These are phyloP conservation scores for Microctonus hyperodae DNA, from an alignment of 2,888 invertebrate species.

Conservation along the genomic window DNA sequence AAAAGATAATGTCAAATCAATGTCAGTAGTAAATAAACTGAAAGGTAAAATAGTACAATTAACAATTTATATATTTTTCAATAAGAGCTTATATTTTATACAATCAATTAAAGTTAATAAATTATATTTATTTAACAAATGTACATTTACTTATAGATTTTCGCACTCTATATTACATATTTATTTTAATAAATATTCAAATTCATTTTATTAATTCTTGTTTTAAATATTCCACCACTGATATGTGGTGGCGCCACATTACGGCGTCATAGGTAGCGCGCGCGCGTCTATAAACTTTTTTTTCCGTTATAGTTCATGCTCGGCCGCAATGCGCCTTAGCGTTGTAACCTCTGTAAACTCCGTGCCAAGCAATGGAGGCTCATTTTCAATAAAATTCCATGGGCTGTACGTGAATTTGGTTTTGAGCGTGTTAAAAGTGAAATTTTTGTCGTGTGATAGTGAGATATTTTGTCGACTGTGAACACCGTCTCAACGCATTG, in stretches of 20 bases:
- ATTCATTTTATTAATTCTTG: background rate
- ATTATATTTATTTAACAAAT: background rate
- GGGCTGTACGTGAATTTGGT: slow-evolving; percentile 56
- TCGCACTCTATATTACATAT: background rate
- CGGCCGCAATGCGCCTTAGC: slow-evolving; percentile 35
- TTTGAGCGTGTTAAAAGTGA: slow-evolving; percentile 54
- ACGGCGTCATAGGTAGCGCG: background rate
- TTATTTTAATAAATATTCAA: no score
- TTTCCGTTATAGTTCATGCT: background rate
- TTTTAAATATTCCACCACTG: background rate
- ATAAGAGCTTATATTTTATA: background rate
- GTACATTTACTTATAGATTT: background rate
- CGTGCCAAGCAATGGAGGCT: slow-evolving; percentile 60
- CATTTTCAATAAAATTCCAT: slow-evolving; percentile 57
- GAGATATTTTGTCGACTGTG: slow-evolving; percentile 52
- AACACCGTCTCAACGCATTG: slow-evolving; percentile 49
- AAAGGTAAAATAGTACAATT: background rate
- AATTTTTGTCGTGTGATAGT: slow-evolving; percentile 54
- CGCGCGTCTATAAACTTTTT: background rate
- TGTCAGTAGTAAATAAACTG: background rate
- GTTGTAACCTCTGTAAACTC: slow-evolving; percentile 53
- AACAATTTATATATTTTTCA: background rate
- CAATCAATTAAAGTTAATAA: no score
- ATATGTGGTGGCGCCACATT: background rate
- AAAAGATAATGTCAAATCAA: background rate